phyloP scores from a whole-genome alignment of 2,797 vertebrate species.

The Cynodonichthys magdalenae region DNA sequence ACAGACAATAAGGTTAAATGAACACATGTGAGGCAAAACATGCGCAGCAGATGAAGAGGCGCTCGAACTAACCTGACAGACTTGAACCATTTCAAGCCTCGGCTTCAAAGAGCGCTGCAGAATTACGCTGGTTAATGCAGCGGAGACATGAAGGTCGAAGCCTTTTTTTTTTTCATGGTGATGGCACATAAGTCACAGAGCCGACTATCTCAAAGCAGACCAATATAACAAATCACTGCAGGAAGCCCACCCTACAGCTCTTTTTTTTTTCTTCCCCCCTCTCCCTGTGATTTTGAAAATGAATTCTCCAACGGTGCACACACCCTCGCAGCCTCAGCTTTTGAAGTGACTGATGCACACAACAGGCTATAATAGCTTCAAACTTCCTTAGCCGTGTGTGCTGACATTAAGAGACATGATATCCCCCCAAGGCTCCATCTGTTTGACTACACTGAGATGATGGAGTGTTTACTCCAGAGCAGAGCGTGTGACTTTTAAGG shows the following conservation, averaged over 20 bases:
- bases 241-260: slow-evolving; percentile 39
- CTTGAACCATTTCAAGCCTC: background rate
- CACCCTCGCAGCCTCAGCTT: slow-evolving; percentile 32
- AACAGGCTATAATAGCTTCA: slow-evolving; percentile 31
- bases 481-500: slow-evolving; percentile 9
- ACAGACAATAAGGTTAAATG: background rate
- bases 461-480: slow-evolving; percentile 27
- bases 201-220: slow-evolving; percentile 14
- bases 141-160: slow-evolving; percentile 24
- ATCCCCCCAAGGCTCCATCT: slow-evolving; percentile 28
- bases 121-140: slow-evolving; percentile 14
- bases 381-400: slow-evolving; percentile 36
- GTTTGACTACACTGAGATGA: slow-evolving; percentile 32
- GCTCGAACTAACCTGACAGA: slow-evolving; percentile 10
- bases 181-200: slow-evolving; percentile 32
- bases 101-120: slow-evolving; percentile 3
- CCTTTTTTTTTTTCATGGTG: slow-evolving; percentile 5
- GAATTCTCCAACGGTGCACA: slow-evolving; percentile 7
- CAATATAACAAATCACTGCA: slow-evolving; percentile 53
- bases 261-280: background rate
- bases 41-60: background rate
- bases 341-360: slow-evolving; percentile 64
- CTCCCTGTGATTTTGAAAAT: slow-evolving; percentile 30
- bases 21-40: background rate
- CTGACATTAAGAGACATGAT: slow-evolving; percentile 39